These are phyloP conservation scores for Aphis craccivora DNA, from an alignment of 1,140 invertebrate genomes.

Conservation along the genomic window DNA sequence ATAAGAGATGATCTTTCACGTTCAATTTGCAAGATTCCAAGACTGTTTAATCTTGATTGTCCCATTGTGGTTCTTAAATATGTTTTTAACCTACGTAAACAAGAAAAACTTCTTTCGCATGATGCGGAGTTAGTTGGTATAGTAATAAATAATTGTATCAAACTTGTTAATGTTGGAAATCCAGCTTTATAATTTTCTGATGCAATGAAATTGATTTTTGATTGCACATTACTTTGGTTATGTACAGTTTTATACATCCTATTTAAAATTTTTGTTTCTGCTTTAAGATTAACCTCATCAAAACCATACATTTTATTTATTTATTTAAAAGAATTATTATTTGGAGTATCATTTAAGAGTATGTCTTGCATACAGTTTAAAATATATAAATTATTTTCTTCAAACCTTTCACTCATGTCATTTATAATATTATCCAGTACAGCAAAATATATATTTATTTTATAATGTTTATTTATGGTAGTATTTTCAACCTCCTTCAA, in stretches of 20 bases:
- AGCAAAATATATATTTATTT: conserved; percentile 9
- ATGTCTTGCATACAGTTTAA: conserved; percentile 28
- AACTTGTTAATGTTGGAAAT: neutral
- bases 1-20: neutral
- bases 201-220: neutral
- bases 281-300: neutral
- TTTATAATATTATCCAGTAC: conserved; percentile 17
- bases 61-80: conserved; percentile 20
- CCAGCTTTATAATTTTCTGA: neutral
- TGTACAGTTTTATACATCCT: neutral
- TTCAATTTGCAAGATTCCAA: neutral
- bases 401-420: neutral
- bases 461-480: neutral
- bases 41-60: neutral
- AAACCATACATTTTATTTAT: conserved; percentile 7
- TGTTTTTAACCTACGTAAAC: neutral
- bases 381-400: neutral
- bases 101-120: conserved; percentile 13
- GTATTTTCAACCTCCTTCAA: neutral
- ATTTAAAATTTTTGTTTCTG: conserved; percentile 18
- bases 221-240: neutral
- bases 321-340: neutral
- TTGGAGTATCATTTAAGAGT: neutral
- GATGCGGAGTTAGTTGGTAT: neutral
- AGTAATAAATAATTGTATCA: neutral